phyloP scores from a whole-genome alignment of 1,140 invertebrate genomes.

The Drosophila yakuba region DNA sequence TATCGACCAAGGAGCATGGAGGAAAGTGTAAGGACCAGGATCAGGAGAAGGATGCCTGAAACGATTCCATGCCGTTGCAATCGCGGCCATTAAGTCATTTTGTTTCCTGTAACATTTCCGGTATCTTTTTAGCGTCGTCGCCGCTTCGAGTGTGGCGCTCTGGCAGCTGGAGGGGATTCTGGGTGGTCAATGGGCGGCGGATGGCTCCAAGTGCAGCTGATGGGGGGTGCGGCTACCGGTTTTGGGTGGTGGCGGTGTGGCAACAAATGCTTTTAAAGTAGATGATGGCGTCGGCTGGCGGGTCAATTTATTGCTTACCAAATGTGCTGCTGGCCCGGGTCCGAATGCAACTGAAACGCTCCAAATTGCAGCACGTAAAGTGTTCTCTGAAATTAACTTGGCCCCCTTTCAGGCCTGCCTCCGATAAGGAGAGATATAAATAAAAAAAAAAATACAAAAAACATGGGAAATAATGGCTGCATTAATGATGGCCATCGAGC shows the following conservation, averaged over 20 bases:
- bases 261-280: conserved; percentile 77
- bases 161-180: conserved; percentile 2
- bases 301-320: conserved; percentile 78
- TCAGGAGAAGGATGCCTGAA: conserved; percentile 43
- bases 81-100: conserved; percentile 82
- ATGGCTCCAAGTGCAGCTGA: conserved; percentile 25
- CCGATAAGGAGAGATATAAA: conserved; percentile 50
- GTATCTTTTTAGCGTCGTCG: conserved; percentile 75
- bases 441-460: conserved; percentile 32
- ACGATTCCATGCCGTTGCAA: conserved; percentile 67
- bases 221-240: conserved; percentile 16
- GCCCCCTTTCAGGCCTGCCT: conserved; percentile 37
- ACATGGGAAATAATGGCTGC: conserved; percentile 44
- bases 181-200: conserved; percentile 5
- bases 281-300: conserved; percentile 61
- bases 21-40: conserved; percentile 7
- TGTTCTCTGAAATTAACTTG: conserved; percentile 71
- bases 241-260: conserved; percentile 18
- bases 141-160: conserved; percentile 29
- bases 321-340: conserved; percentile 52
- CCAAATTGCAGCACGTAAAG: conserved; percentile 65
- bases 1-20: conserved; percentile 17
- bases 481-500: conserved; percentile 45
- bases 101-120: conserved; percentile 80
- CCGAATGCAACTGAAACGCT: conserved; percentile 50